Evolutionary conservation across 2,888 invertebrate species (phyloP).

Genomic region (Dorcus hopei): DNA sequence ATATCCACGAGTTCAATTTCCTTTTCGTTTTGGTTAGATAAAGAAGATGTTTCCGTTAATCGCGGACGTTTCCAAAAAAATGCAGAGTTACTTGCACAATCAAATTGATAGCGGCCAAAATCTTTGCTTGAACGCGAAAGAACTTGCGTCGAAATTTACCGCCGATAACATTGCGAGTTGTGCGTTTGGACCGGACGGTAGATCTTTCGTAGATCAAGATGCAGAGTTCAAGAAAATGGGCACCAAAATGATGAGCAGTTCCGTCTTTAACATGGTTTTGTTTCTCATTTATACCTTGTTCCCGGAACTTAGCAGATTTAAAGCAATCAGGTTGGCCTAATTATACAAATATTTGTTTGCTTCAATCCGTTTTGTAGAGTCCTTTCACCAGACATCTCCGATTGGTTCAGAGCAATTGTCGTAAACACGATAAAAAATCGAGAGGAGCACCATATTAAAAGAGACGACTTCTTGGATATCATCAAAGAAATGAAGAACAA

Average conservation of each 20-base stretch:
- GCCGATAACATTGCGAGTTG: slow-evolving; percentile 49
- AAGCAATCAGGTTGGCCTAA: background rate
- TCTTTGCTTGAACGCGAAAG: slow-evolving; percentile 19
- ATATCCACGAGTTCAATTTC: too few species aligned
- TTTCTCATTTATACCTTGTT: background rate
- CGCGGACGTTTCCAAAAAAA: background rate
- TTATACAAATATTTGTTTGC: too few species aligned
- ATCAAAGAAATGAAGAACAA: slow-evolving; percentile 40
- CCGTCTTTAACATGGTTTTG: slow-evolving; percentile 5
- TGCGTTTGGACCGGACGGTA: slow-evolving; percentile 49
- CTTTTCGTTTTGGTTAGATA: background rate
- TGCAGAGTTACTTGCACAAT: slow-evolving; percentile 3
- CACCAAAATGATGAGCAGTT: slow-evolving; percentile 23
- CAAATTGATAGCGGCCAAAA: background rate
- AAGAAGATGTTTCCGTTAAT: slow-evolving; percentile 12
- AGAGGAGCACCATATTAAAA: slow-evolving; percentile 41
- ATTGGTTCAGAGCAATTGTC: slow-evolving; percentile 40
- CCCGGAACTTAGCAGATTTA: background rate
- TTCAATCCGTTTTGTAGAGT: background rate
- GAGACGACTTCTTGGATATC: slow-evolving; percentile 50
- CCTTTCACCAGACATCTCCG: slow-evolving; percentile 21
- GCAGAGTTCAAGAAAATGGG: slow-evolving; percentile 32
- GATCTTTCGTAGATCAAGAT: slow-evolving; percentile 39
- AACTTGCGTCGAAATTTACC: slow-evolving; percentile 31
- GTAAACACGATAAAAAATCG: slow-evolving; percentile 42